Evolutionary conservation across 2,797 vertebrate genomes (phyloP).

Genomic region (Euphonia xanthogaster): DNA sequence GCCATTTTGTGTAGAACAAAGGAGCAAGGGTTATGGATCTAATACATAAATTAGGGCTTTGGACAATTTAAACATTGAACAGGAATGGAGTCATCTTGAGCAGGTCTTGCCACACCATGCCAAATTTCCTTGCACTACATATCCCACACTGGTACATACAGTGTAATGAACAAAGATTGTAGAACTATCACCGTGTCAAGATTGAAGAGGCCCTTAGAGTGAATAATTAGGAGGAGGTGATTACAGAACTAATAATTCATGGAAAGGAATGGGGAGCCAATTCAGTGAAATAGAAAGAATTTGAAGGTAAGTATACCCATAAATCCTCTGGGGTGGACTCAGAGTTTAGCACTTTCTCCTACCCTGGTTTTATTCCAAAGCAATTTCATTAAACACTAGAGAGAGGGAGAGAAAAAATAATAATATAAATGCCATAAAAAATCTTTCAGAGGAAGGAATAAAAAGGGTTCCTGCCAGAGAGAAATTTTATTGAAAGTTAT

Average conservation of each 20-base stretch:
- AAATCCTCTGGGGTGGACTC: conserved; percentile 66
- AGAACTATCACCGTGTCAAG: conserved; percentile 37
- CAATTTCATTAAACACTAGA: conserved; percentile 73
- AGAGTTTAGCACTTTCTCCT: conserved; percentile 66
- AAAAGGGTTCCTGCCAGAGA: conserved; percentile 65
- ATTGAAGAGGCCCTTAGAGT: conserved; percentile 63
- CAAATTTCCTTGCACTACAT: background rate
- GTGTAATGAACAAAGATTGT: conserved; percentile 68
- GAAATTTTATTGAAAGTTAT: conserved; percentile 77
- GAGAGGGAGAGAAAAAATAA: conserved; percentile 57
- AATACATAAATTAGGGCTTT: conserved; percentile 73
- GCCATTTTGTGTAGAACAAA: conserved; percentile 32
- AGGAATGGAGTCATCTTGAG: background rate
- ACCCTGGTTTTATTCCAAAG: conserved; percentile 64
- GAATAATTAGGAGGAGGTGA: conserved; percentile 75
- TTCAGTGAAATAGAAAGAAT: conserved; percentile 61
- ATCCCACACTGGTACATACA: conserved; percentile 59
- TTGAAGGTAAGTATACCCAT: conserved; percentile 71
- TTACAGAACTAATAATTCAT: conserved; percentile 72
- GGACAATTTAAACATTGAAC: conserved; percentile 32
- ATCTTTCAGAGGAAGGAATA: conserved; percentile 69
- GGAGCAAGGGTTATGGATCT: conserved; percentile 63
- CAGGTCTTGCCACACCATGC: background rate
- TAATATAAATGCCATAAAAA: conserved; percentile 74
- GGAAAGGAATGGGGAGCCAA: conserved; percentile 56